Percentiles rank a stretch among this genome's conserved stretches.
Conservation (phyloP, 2,888 invertebrate species). For the Callosobruchus maculatus region DNA sequence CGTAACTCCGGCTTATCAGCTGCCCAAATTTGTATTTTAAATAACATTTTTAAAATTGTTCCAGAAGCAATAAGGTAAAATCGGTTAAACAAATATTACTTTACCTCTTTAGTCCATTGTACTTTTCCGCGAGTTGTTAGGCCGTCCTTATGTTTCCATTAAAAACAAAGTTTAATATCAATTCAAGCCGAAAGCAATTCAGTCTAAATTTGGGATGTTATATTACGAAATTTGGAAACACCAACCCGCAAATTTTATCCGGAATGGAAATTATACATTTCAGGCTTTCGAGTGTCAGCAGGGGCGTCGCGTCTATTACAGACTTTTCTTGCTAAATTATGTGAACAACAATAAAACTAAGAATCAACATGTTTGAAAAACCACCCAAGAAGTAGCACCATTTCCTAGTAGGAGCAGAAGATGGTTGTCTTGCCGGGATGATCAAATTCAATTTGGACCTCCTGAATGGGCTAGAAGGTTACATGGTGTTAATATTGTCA, state of each 20-base stretch:
- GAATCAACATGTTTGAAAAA: too few relatives aligned
- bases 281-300: background rate
- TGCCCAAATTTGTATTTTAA: background rate
- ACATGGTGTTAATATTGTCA: too few relatives aligned
- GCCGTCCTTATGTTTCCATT: background rate
- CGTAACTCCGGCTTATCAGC: too few relatives aligned
- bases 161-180: background rate
- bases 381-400: too few relatives aligned
- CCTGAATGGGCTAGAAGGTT: too few relatives aligned
- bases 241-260: background rate
- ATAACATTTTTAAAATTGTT: background rate
- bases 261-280: background rate
- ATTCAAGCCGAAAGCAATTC: background rate
- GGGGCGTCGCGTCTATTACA: too few relatives aligned
- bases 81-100: background rate
- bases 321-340: too few relatives aligned
- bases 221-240: background rate
- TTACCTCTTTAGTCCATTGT: background rate
- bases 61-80: background rate
- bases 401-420: too few relatives aligned
- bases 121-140: background rate
- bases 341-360: too few relatives aligned
- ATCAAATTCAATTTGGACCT: too few relatives aligned
- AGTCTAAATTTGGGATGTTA: background rate
- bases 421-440: too few relatives aligned